A percentile compares a stretch with the other conserved stretches of the same genome.
Conservation (phyloP, 2,113 vertebrate genomes). For the Pampusana beccarii region DNA sequence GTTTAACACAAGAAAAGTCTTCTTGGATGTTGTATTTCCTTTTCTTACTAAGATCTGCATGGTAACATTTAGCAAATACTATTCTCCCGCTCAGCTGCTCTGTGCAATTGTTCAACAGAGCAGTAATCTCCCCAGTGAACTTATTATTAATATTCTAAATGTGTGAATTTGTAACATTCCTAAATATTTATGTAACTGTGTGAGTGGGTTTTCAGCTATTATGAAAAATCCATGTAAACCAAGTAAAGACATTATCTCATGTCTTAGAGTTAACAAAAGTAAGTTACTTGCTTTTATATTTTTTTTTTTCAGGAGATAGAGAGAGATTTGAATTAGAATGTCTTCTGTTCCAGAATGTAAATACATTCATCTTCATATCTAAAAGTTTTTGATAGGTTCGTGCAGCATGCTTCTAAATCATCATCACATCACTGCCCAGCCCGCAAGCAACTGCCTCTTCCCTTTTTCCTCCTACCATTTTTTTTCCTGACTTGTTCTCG, state of each 20-base stretch:
- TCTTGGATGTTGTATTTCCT: background rate
- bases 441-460: background rate
- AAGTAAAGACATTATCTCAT: background rate
- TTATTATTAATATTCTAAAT: background rate
- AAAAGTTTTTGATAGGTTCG: background rate
- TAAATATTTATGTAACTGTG: background rate
- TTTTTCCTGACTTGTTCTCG: background rate
- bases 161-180: background rate
- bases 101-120: background rate
- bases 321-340: background rate
- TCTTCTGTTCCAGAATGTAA: background rate
- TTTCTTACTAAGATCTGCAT: background rate
- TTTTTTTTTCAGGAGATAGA: background rate
- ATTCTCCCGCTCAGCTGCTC: background rate
- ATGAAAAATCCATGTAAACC: background rate
- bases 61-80: background rate
- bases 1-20: background rate
- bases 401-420: background rate
- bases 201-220: background rate
- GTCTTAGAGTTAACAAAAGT: background rate
- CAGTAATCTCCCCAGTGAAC: background rate
- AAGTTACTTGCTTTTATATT: background rate
- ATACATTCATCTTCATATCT: background rate
- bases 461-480: background rate
- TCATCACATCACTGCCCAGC: background rate